A percentile compares a stretch with the other conserved stretches of the same genome.
Evolutionary conservation across 2,797 vertebrate species (phyloP).

Genomic region (Coregonus sp.): DNA sequence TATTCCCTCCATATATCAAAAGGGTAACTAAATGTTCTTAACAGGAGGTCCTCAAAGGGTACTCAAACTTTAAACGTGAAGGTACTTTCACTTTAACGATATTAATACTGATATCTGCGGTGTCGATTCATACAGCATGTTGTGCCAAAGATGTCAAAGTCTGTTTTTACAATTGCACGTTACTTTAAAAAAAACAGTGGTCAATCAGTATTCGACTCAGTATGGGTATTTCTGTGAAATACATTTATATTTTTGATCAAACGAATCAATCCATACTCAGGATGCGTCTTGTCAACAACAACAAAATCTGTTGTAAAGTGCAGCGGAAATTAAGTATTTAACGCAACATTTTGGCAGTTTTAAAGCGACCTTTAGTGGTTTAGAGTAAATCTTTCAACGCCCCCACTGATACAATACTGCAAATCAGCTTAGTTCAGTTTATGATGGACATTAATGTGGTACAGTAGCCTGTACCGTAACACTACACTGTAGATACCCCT

Average conservation of each 20-base stretch:
- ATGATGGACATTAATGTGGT: not conserved
- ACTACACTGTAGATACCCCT: not conserved
- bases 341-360: not conserved
- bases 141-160: not conserved
- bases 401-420: not conserved
- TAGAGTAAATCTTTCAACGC: not conserved
- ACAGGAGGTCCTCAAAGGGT: too few species aligned
- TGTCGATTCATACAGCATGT: constrained; percentile 4
- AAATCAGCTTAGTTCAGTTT: not conserved
- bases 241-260: not conserved
- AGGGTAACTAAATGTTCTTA: too few species aligned
- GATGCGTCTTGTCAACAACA: not conserved
- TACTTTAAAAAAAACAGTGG: not conserved
- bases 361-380: not conserved
- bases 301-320: not conserved
- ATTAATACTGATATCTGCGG: constrained; percentile 18
- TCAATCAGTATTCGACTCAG: not conserved
- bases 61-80: too few species aligned
- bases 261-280: not conserved
- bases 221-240: not conserved
- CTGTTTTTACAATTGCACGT: not conserved
- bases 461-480: not conserved
- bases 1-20: too few species aligned
- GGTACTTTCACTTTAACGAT: too few species aligned
- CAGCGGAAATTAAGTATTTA: not conserved